Base-by-base conservation (phyloP, 2,888 invertebrate species). In the Athetis lepigone region DNA sequence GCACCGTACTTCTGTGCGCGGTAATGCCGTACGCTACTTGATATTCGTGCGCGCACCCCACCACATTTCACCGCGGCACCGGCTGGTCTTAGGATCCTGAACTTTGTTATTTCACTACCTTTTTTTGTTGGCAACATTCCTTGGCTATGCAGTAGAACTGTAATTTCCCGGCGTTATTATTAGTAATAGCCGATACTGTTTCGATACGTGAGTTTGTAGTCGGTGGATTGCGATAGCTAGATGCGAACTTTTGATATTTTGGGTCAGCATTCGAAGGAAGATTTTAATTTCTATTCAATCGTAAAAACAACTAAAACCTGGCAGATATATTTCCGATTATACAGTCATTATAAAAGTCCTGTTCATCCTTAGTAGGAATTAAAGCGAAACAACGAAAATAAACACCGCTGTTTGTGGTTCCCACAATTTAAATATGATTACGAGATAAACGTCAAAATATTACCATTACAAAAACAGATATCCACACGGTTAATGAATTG, bases 41-140 rank as follows among this genome's bases (percentile, higher is more conserved):
- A 83, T 92, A 92, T 92, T 92, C 92, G 82, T 78, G 67, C 80
- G 80, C 83, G 84, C 83, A 75, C 82, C 66, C 85, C 83, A 84
- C 90, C 91, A 92, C 92, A 93, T 92, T 90, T 92, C 88, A 92
- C 88, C 88, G 84, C 65, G 81, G 85, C 85, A 84, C 90, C 91
- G 89, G 88, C 89, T 92, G 91, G 82, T 86, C 85, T 83, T 83
- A 81, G 77, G 80, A 88, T 87, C 87, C 85, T 88, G 85, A 91
- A 91, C 89, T 90, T 90, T 91, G 89, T 89, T 90, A 89, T 90
- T 90, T 85, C 86, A 83, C 83, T 87, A 84, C 83, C 77, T 77
- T 85, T 86, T 85, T 87, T 79, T 66, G 65, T 78, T 81, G 74
- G 85, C 82, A 85, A 84, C 79, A 76, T 81, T 82, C 77, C 70